phyloP scores from a whole-genome alignment of 2,797 vertebrate species.

The Oreonectes daqikongensis region DNA sequence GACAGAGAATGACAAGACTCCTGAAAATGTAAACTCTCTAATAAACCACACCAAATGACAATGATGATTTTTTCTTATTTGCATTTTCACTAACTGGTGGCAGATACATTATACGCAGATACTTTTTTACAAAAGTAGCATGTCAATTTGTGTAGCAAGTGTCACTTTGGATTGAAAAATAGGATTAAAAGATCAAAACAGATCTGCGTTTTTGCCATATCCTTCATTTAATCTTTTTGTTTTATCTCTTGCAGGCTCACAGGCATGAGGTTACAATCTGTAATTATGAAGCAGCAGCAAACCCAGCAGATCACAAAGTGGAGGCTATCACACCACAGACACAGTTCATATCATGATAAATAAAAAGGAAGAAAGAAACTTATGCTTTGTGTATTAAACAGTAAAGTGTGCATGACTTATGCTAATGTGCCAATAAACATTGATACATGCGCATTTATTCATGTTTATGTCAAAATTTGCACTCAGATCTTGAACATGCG shows the following conservation, averaged over 20 bases:
- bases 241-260: conserved; percentile 75
- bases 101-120: background rate
- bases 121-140: background rate
- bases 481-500: background rate
- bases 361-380: background rate
- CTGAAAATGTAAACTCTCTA: too few species aligned
- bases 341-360: conserved; percentile 90
- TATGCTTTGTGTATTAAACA: conserved; percentile 13
- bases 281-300: conserved; percentile 92
- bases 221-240: background rate
- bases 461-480: background rate
- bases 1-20: too few species aligned
- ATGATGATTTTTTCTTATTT: too few species aligned
- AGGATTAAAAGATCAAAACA: background rate
- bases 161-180: background rate
- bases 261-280: conserved; percentile 97
- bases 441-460: conserved; percentile 1
- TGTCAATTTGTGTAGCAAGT: background rate
- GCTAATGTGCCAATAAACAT: conserved; percentile 61
- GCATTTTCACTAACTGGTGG: background rate
- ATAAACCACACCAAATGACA: too few species aligned
- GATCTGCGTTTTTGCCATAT: background rate
- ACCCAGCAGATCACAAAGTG: conserved; percentile 92
- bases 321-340: conserved; percentile 88
- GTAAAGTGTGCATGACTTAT: conserved; percentile 37